Conservation (phyloP, 2,888 invertebrate species). For the Epicampocera succincta region DNA sequence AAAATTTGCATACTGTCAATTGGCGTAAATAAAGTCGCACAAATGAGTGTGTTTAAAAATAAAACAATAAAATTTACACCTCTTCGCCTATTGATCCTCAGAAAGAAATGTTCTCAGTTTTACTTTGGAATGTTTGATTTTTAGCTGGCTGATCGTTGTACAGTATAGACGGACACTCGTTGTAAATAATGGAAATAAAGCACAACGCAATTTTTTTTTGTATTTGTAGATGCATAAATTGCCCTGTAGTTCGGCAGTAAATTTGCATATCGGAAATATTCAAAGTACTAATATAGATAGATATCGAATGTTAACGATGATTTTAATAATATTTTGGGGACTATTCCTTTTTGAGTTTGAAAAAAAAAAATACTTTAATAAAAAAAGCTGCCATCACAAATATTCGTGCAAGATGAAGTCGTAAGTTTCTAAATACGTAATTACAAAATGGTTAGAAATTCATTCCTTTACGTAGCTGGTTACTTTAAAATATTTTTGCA, state of each 20-base stretch:
- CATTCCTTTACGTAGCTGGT: too few species aligned
- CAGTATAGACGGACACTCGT: constrained; percentile 6
- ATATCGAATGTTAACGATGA: too few species aligned
- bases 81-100: constrained; percentile 46
- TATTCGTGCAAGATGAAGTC: too few species aligned
- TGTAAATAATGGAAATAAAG: constrained; percentile 31
- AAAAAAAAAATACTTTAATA: too few species aligned
- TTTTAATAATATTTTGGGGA: too few species aligned
- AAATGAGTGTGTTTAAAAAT: constrained; percentile 15
- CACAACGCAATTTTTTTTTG: background rate
- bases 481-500: too few species aligned
- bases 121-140: constrained; percentile 14
- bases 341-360: too few species aligned
- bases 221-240: constrained; percentile 5
- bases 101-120: background rate
- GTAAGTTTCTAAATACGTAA: too few species aligned
- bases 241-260: constrained; percentile 1
- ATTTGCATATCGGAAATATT: too few species aligned
- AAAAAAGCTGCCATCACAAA: too few species aligned
- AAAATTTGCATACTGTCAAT: constrained; percentile 12
- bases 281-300: too few species aligned
- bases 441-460: too few species aligned
- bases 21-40: background rate
- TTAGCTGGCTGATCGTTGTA: constrained; percentile 22
- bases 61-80: constrained; percentile 9